phyloP scores from a whole-genome alignment of 2,113 vertebrate species.

The Sciurus niger region DNA sequence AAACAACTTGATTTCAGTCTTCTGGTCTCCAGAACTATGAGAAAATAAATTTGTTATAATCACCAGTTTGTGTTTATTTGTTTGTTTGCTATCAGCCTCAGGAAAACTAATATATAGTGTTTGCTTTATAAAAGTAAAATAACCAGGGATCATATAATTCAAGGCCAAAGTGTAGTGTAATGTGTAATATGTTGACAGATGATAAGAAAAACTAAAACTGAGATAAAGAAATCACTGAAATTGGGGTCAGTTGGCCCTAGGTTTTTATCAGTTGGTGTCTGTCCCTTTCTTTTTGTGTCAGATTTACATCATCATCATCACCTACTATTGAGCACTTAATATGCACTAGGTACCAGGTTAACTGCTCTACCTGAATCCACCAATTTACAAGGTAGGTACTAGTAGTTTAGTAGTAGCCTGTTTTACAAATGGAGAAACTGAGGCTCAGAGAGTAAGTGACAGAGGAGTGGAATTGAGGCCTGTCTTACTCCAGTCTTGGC shows the following conservation, averaged over 20 bases:
- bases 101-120: neutral
- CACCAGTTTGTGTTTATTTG: neutral
- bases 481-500: neutral
- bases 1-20: neutral
- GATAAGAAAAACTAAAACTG: neutral
- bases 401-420: neutral
- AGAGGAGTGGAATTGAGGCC: neutral
- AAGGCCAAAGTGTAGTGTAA: neutral
- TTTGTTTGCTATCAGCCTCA: neutral
- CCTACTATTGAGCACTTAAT: neutral
- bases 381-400: neutral
- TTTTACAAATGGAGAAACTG: neutral
- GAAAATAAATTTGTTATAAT: neutral
- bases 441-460: neutral
- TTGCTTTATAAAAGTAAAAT: constrained; percentile 23
- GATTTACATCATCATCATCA: neutral
- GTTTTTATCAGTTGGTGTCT: neutral
- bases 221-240: neutral
- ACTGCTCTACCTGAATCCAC: neutral
- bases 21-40: neutral
- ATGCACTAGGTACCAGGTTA: neutral
- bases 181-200: neutral
- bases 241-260: neutral
- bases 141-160: neutral
- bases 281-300: neutral